Evolutionary conservation across 1,140 invertebrate species (phyloP), one percentile per base, ranked within the genome.

Genomic region (Limonius californicus): DNA sequence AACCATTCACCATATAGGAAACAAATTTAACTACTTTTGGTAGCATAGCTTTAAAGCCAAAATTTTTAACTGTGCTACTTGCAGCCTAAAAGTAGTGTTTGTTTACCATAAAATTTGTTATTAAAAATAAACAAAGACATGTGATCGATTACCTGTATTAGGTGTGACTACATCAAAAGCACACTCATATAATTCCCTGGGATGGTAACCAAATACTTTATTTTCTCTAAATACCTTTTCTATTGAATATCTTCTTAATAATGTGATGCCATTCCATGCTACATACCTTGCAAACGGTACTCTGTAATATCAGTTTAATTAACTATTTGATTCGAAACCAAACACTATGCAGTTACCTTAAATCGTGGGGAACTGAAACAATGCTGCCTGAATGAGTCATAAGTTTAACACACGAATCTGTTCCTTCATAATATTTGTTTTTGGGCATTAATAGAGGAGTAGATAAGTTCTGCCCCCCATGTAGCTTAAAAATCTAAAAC

Each of bases 121-220:
- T 45, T 15, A 18, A 45, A 45, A 45, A 45, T 18, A 45, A 45
- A 45, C n/a, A n/a, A n/a, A n/a, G n/a, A n/a, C n/a, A n/a, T n/a
- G n/a, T n/a, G n/a, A n/a, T n/a, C n/a, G n/a, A n/a, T 69, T 74
- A 85, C 85, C 84, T 62, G 80, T 77, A 47, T 77, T 84, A 1
- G 90, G 84, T 15, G 87, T 89, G 9, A 97, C 88, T 64, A 97
- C 94, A 75, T 98, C 95, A 79, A 97, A 97, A 1, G 91, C 90
- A 79, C 92, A 95, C 77, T 97, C 94, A 61, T 89, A 89, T 4
- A 92, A 81, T 79, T 97, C 93, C 65, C 87, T 84, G 0, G 95
- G 95, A 80, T 96, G 92, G 69, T 91, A 89, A 7, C 91, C 91
- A 68, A 85, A 84, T 1, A 91, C 85, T 69, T 89, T 89, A 68